phyloP scores from a whole-genome alignment of 2,113 vertebrate genomes.

The Camelus dromedarius region DNA sequence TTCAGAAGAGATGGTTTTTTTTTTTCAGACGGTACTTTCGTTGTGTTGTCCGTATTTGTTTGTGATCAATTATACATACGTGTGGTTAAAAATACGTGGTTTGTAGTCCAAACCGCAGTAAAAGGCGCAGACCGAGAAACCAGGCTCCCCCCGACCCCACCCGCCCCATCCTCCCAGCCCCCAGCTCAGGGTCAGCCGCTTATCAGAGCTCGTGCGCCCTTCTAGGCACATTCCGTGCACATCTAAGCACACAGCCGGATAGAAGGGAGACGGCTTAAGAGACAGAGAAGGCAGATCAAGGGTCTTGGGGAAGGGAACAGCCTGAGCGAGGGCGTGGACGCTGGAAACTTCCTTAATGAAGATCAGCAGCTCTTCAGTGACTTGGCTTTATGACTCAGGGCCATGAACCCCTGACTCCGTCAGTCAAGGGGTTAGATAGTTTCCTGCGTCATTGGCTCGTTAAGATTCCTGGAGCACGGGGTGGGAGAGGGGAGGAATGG shows the following conservation, averaged over 20 bases:
- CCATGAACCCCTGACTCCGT: background rate
- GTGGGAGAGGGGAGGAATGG: background rate
- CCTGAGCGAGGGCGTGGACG: background rate
- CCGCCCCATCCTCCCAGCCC: fast-evolving
- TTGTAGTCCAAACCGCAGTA: background rate
- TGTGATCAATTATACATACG: background rate
- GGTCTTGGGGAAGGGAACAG: background rate
- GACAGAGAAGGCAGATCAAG: background rate
- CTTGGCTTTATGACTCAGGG: background rate
- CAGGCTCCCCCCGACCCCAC: background rate
- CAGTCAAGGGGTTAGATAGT: background rate
- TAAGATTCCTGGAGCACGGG: background rate
- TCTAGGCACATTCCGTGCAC: background rate
- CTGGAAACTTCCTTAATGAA: constrained; percentile 7
- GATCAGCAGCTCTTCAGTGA: background rate
- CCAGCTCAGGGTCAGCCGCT: fast-evolving
- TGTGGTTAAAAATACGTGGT: background rate
- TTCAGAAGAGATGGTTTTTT: background rate
- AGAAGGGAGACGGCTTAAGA: background rate
- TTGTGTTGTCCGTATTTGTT: background rate
- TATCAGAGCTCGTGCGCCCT: background rate
- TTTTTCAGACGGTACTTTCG: background rate
- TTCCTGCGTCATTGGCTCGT: background rate
- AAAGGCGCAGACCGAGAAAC: background rate
- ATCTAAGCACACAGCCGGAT: fast-evolving